These are phyloP conservation scores for Sternarchorhynchus goeldii DNA, from an alignment of 2,797 vertebrate genomes.

Conservation along the genomic window DNA sequence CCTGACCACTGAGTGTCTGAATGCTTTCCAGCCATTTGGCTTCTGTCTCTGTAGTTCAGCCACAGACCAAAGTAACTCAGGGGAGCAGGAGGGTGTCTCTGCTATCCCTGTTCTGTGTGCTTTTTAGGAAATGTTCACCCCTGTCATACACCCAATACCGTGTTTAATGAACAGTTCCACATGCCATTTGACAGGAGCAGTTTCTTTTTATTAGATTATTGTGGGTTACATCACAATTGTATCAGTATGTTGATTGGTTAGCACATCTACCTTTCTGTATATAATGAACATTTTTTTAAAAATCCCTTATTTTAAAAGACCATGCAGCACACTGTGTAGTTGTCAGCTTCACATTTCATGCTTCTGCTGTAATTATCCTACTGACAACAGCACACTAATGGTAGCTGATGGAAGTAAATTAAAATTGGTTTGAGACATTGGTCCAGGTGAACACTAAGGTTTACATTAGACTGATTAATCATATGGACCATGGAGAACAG, in stretches of 20 bases:
- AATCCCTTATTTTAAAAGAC: background rate
- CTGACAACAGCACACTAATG: too few species aligned
- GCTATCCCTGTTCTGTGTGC: conserved; percentile 10
- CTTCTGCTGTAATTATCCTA: too few species aligned
- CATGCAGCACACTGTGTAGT: background rate
- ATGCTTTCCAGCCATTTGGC: conserved; percentile 43
- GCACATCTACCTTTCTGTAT: background rate
- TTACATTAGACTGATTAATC: background rate
- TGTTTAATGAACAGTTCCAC: conserved; percentile 8
- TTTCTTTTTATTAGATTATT: background rate
- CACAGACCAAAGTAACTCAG: conserved; percentile 20
- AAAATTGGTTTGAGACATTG: background rate
- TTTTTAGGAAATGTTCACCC: conserved; percentile 21
- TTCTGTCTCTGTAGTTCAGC: conserved; percentile 24
- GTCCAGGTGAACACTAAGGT: background rate
- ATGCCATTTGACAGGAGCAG: background rate
- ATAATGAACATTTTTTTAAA: background rate
- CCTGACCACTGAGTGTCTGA: conserved; percentile 38
- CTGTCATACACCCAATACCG: background rate
- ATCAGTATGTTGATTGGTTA: background rate
- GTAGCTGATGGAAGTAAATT: too few species aligned
- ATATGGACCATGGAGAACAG: background rate
- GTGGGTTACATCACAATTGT: background rate
- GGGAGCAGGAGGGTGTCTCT: conserved; percentile 10
- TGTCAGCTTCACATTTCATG: background rate